These are phyloP conservation scores for Watsonalla binaria DNA, from an alignment of 2,888 invertebrate species.

Conservation along the genomic window DNA sequence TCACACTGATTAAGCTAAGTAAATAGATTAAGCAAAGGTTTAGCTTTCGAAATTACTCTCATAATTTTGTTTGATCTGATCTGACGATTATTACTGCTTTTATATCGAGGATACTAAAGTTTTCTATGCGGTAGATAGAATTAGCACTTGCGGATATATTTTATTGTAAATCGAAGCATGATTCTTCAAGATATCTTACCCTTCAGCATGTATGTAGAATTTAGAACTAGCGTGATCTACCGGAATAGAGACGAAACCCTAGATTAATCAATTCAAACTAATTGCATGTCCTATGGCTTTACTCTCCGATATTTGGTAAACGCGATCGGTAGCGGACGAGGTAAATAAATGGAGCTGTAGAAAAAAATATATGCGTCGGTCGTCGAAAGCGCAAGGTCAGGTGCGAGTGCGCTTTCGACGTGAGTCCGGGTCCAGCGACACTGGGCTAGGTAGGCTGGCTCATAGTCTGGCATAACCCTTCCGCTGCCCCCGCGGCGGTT, in stretches of 20 bases:
- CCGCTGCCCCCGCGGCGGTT: too few relatives aligned
- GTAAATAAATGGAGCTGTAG: not conserved
- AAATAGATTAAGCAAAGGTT: not conserved
- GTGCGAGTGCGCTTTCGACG: slow-evolving; percentile 6
- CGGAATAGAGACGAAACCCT: slow-evolving; percentile 29
- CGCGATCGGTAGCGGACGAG: slow-evolving; percentile 4
- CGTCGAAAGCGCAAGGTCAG: not conserved
- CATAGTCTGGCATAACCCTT: not conserved
- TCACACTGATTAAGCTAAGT: too few relatives aligned
- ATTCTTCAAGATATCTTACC: slow-evolving; percentile 33
- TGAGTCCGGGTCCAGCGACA: slow-evolving; percentile 11
- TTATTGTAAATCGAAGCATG: slow-evolving; percentile 60
- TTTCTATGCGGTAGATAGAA: slow-evolving; percentile 51
- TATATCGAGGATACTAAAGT: slow-evolving; percentile 49
- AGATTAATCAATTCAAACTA: slow-evolving; percentile 40
- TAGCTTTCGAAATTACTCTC: not conserved
- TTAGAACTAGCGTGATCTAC: slow-evolving; percentile 40
- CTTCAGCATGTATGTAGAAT: slow-evolving; percentile 68
- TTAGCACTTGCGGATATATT: slow-evolving; percentile 42
- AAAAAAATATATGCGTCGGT: not conserved
- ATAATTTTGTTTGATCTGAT: slow-evolving; percentile 37
- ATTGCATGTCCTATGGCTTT: slow-evolving; percentile 65
- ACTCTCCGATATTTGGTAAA: slow-evolving; percentile 27
- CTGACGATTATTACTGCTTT: slow-evolving; percentile 47
- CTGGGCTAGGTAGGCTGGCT: slow-evolving; percentile 15